Conservation (phyloP, 1,140 invertebrate species). For the Reticulitermes speratus region DNA sequence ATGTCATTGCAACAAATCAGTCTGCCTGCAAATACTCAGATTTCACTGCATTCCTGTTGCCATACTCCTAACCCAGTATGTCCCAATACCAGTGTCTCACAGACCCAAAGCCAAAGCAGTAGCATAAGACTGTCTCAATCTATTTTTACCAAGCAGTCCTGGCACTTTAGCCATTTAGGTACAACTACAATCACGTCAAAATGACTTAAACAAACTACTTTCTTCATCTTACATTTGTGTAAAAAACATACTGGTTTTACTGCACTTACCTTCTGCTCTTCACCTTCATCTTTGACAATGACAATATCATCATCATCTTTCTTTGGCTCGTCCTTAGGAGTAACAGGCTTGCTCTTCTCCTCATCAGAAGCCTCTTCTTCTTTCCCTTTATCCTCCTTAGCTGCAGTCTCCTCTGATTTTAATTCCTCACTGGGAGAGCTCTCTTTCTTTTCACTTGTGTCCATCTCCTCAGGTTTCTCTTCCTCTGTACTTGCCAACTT, state of each 20-base stretch:
- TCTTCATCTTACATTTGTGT: too few species aligned
- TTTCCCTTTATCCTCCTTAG: conserved; percentile 33
- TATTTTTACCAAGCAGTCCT: too few species aligned
- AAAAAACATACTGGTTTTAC: too few species aligned
- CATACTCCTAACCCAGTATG: too few species aligned
- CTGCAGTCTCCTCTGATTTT: conserved; percentile 33
- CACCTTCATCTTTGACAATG: conserved; percentile 44
- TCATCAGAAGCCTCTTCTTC: conserved; percentile 35
- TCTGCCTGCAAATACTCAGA: too few species aligned
- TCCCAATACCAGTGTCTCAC: too few species aligned
- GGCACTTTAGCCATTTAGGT: neutral
- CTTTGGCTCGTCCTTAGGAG: conserved; percentile 48
- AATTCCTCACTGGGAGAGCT: conserved; percentile 28
- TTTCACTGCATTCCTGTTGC: too few species aligned
- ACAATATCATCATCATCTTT: conserved; percentile 56
- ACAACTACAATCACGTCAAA: conserved; percentile 32
- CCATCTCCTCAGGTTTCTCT: conserved; percentile 54
- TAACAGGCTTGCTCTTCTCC: conserved; percentile 26
- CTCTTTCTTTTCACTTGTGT: conserved; percentile 44
- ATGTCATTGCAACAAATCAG: too few species aligned
- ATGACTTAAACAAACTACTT: conserved; percentile 35
- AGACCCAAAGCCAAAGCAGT: too few species aligned
- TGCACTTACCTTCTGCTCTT: conserved; percentile 35
- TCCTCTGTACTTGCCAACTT: conserved; percentile 46
- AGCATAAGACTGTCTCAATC: too few species aligned